Base-by-base conservation (phyloP, 2,888 invertebrate genomes). In the Caenorhabditis macrosperma region DNA sequence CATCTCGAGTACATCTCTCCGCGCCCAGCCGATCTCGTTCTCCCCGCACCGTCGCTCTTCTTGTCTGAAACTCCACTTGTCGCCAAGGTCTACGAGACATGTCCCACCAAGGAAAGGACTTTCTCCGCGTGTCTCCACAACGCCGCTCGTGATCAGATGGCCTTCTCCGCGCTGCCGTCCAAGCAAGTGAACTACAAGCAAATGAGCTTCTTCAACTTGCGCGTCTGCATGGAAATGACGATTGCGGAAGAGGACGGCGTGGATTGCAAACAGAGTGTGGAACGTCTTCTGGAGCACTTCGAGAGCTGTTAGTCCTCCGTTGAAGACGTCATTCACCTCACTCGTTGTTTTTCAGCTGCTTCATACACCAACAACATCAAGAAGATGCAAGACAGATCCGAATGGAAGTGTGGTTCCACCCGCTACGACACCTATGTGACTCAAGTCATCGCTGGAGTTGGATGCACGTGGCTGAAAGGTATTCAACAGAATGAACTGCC, bases 381-480 rank as follows among this genome's bases (percentile, higher is more conserved):
- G 1, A 12, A 35, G 3, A 52, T 64, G 1, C 15, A 46, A 2
- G 26, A 35, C 20, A 20, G 26, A 15, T 50, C 52, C 5, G 15
- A 10, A 0, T 64, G 64, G 64, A 50, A 52, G 26, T 64, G 64
- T 22, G 64, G 64, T n/a, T 7, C 35, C 3, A 64, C 35, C 26
- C 38, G 12, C 6, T 50, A 24, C 26, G 64, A 64, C 33, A 64
- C 48, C n/a, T 52, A 64, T 30, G 26, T 35, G 12, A 35, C 64
- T 35, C 50, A 64, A 38, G 38, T 64, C 15, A 1, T 64, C 10
- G 12, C n/a, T 7, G 64, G 64, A 24, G 30, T 20, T 5, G 20
- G 20, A 38, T 64, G 64, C 30, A 2, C 24, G 10, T 64, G 50
- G 64, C 50, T 64, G 50, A 64, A 52, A 52, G 64, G 64, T 63